Conservation (phyloP, 2,888 invertebrate species). For the Ecliptopera silaceata region DNA sequence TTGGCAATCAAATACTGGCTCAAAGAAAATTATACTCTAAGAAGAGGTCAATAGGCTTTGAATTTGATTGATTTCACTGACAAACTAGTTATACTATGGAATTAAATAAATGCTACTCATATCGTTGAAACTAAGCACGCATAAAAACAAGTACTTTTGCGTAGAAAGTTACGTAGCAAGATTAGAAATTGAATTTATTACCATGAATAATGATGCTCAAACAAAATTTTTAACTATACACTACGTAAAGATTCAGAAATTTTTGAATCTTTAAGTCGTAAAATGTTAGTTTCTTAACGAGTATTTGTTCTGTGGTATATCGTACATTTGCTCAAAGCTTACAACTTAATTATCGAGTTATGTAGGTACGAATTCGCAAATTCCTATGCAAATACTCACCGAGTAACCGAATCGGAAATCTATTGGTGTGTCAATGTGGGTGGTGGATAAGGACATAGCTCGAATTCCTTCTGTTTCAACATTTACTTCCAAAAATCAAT, state of each 20-base stretch:
- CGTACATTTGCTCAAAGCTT: background rate
- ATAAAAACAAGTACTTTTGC: constrained; percentile 19
- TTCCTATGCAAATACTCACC: constrained; percentile 18
- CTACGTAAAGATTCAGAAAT: background rate
- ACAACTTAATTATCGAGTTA: background rate
- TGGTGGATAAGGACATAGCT: constrained; percentile 22
- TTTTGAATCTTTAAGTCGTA: background rate
- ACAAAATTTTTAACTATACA: background rate
- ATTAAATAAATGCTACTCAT: background rate
- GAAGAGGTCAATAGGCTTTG: constrained; percentile 13
- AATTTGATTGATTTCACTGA: constrained; percentile 33
- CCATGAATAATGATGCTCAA: background rate
- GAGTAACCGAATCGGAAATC: constrained; percentile 7
- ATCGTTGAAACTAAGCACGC: constrained; percentile 17
- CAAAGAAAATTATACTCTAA: constrained; percentile 5
- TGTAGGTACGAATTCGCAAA: constrained; percentile 11
- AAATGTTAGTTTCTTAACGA: background rate
- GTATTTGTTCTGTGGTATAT: background rate
- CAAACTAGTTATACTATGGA: constrained; percentile 15
- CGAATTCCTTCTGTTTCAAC: constrained; percentile 22
- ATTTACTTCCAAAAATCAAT: background rate
- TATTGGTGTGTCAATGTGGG: constrained; percentile 22
- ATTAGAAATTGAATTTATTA: constrained; percentile 31
- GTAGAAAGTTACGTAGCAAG: constrained; percentile 31
- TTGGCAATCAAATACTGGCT: background rate